These are phyloP conservation scores for Caerostris darwini DNA, from an alignment of 1,140 invertebrate species.

Conservation along the genomic window DNA sequence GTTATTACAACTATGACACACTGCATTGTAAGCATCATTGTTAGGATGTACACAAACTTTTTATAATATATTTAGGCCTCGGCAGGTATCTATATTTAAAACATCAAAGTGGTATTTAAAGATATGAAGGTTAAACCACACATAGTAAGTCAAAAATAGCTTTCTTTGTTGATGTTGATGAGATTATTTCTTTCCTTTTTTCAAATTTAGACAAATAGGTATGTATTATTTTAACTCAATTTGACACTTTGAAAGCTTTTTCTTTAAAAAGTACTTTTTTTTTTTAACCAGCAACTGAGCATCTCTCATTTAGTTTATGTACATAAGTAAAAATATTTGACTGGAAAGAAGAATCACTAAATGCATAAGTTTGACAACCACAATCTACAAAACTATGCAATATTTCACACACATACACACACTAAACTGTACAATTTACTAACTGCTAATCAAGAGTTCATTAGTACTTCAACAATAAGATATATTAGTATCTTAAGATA, in stretches of 20 bases:
- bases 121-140: conserved; percentile 75
- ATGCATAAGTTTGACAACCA: conserved; percentile 62
- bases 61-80: conserved; percentile 66
- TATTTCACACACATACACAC: conserved; percentile 56
- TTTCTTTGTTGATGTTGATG: conserved; percentile 56
- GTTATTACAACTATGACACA: conserved; percentile 65
- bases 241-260: conserved; percentile 63
- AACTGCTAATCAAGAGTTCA: conserved; percentile 47
- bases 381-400: conserved; percentile 68
- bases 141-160: conserved; percentile 67
- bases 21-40: conserved; percentile 43
- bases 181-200: conserved; percentile 42
- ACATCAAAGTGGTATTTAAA: conserved; percentile 68
- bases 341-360: conserved; percentile 65
- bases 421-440: conserved; percentile 60
- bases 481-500: conserved; percentile 66
- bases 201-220: conserved; percentile 46
- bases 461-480: conserved; percentile 64
- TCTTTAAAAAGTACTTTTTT: conserved; percentile 49
- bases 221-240: conserved; percentile 41
- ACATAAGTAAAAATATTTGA: conserved; percentile 67
- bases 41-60: conserved; percentile 62
- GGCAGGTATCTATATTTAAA: conserved; percentile 54
- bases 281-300: conserved; percentile 53
- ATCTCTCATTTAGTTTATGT: conserved; percentile 55